phyloP scores from a whole-genome alignment of 1,140 invertebrate genomes.

The Ceratosolen solmsi region DNA sequence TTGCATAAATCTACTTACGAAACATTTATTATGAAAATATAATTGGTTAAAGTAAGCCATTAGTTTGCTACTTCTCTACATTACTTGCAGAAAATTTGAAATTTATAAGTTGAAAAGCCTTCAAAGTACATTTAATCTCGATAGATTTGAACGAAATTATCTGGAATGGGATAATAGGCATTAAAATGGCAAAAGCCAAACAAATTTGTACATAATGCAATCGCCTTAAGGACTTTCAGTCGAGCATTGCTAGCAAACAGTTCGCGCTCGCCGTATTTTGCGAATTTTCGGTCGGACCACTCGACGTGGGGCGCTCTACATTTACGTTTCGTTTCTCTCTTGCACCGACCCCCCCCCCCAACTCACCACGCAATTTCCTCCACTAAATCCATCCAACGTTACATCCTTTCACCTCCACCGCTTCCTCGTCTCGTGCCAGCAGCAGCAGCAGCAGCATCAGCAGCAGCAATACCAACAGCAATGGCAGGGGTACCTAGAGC shows the following conservation, averaged over 20 bases:
- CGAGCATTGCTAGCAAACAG: neutral
- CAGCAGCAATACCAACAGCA: no score
- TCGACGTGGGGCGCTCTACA: no score
- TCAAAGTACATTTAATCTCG: neutral
- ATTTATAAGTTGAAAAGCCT: no score
- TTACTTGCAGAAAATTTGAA: no score
- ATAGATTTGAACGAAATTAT: neutral
- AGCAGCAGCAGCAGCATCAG: neutral
- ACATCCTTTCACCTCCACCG: neutral
- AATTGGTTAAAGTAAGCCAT: no score
- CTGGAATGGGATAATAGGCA: neutral
- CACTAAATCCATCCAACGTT: conserved; percentile 6
- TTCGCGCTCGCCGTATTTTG: neutral
- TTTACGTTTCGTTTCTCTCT: neutral
- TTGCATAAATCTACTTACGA: no score
- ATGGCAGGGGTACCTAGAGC: no score
- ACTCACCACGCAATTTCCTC: conserved; percentile 34
- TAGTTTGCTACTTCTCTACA: no score
- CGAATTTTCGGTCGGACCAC: neutral
- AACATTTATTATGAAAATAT: no score
- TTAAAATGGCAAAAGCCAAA: neutral
- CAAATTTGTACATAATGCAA: neutral
- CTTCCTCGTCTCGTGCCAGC: neutral
- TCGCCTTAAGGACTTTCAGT: neutral
- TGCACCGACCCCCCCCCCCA: no score